These are phyloP conservation scores for Aplochiton taeniatus DNA, from an alignment of 2,797 vertebrate species.

Conservation along the genomic window DNA sequence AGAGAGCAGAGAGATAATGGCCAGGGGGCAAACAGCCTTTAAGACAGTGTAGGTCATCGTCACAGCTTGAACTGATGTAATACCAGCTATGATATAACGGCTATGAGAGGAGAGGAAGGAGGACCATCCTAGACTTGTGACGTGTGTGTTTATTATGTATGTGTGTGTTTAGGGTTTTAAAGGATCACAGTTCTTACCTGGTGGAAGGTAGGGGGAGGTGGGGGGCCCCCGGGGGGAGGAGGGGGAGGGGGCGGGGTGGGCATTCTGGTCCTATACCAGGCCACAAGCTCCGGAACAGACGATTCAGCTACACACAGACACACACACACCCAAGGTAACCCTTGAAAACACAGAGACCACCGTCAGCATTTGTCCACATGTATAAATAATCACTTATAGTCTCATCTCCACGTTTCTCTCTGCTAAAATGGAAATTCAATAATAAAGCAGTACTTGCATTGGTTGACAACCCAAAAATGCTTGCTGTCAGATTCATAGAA, in stretches of 20 bases:
- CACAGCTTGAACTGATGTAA: too few species aligned
- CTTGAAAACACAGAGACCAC: conserved; percentile 43
- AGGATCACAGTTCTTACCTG: conserved; percentile 73
- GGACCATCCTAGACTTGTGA: too few species aligned
- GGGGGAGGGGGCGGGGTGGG: conserved; percentile 87
- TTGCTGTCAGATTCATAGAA: too few species aligned
- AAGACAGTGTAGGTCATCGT: too few species aligned
- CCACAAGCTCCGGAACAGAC: neutral
- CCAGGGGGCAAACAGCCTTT: too few species aligned
- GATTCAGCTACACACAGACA: conserved; percentile 3
- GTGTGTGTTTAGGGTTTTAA: too few species aligned
- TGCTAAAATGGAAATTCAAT: neutral
- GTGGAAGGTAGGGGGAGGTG: conserved; percentile 81
- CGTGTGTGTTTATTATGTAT: too few species aligned
- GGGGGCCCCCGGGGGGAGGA: conserved; percentile 81
- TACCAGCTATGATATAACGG: too few species aligned
- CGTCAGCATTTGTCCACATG: too few species aligned
- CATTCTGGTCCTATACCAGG: conserved; percentile 75
- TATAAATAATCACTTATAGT: neutral
- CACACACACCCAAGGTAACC: conserved; percentile 36
- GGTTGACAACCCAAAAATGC: too few species aligned
- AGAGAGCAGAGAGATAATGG: too few species aligned
- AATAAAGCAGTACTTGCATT: neutral
- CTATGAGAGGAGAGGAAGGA: too few species aligned
- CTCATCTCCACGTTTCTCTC: neutral